A percentile compares a stretch with the other conserved stretches of the same genome.
Conservation (phyloP, 1,140 invertebrate genomes). For the Drosophila sp. region DNA sequence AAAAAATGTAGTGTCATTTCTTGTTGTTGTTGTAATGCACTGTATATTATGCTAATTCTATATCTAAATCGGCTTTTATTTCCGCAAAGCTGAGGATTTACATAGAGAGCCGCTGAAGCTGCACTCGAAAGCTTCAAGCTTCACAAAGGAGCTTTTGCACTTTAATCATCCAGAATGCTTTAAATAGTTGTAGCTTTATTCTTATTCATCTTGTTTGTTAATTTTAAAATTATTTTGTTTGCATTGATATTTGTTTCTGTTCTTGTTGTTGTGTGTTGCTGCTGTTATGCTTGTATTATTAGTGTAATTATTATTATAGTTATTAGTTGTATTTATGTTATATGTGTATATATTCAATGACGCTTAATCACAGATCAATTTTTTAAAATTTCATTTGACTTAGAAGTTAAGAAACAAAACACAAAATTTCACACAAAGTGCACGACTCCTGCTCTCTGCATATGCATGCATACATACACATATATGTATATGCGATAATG, state of each 20-base stretch:
- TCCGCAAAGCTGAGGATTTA: conserved; percentile 47
- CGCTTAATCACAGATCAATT: conserved; percentile 83
- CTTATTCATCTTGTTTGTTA: no score
- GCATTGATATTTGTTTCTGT: conserved; percentile 51
- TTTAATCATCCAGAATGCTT: conserved; percentile 63
- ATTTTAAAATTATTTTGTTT: conserved; percentile 50
- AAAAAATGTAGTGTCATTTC: conserved; percentile 69
- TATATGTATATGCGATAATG: conserved; percentile 11
- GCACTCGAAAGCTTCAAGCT: conserved; percentile 34
- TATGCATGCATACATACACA: conserved; percentile 14
- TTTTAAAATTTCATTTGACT: conserved; percentile 81
- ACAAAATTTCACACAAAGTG: conserved; percentile 46
- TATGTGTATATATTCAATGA: conserved; percentile 74
- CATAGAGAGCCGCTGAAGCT: conserved; percentile 36
- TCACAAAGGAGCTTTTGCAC: conserved; percentile 37
- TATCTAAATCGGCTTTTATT: conserved; percentile 62
- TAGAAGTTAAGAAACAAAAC: conserved; percentile 81
- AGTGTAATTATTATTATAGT: conserved; percentile 27
- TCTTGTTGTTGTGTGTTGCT: conserved; percentile 44
- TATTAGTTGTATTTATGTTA: conserved; percentile 32
- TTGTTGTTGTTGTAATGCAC: conserved; percentile 49
- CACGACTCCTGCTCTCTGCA: conserved; percentile 22
- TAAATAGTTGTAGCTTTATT: conserved; percentile 48
- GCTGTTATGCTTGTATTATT: conserved; percentile 38
- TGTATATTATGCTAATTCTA: conserved; percentile 66